These are phyloP conservation scores for Eulithis testata DNA, from an alignment of 2,888 invertebrate genomes.

Conservation along the genomic window DNA sequence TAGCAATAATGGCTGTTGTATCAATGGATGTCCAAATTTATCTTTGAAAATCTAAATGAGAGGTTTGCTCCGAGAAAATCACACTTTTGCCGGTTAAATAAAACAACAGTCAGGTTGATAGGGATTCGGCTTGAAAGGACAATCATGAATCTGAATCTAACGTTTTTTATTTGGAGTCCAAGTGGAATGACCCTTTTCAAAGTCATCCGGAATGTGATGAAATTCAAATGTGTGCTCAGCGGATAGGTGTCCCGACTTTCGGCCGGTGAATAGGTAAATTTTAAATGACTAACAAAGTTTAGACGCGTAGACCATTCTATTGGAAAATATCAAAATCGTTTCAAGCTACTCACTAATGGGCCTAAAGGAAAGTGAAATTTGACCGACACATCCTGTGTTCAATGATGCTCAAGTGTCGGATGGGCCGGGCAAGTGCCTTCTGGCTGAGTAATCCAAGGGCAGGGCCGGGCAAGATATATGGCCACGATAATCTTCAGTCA, in stretches of 20 bases:
- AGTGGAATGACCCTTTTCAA: constrained; percentile 60
- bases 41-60: constrained; percentile 14
- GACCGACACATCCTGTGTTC: constrained; percentile 50
- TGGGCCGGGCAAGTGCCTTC: constrained; percentile 52
- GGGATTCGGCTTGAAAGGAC: constrained; percentile 48
- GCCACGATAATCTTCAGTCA: constrained; percentile 67
- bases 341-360: constrained; percentile 17
- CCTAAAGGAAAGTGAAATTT: constrained; percentile 40
- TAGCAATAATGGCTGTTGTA: constrained; percentile 45
- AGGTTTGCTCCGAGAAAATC: constrained; percentile 50
- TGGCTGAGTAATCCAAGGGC: constrained; percentile 58
- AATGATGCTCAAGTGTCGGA: constrained; percentile 50
- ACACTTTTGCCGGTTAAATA: constrained; percentile 48
- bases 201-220: constrained; percentile 49
- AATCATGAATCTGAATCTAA: constrained; percentile 62
- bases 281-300: constrained; percentile 6
- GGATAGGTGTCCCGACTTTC: constrained; percentile 20
- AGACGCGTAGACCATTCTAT: background rate
- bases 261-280: constrained; percentile 11
- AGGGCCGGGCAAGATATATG: constrained; percentile 60
- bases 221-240: constrained; percentile 31
- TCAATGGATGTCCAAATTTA: constrained; percentile 47
- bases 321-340: constrained; percentile 14
- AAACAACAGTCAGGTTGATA: constrained; percentile 39
- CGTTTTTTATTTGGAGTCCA: constrained; percentile 51